Evolutionary conservation across 2,797 vertebrate genomes (phyloP).

Genomic region (Sebastes taczanowskii): DNA sequence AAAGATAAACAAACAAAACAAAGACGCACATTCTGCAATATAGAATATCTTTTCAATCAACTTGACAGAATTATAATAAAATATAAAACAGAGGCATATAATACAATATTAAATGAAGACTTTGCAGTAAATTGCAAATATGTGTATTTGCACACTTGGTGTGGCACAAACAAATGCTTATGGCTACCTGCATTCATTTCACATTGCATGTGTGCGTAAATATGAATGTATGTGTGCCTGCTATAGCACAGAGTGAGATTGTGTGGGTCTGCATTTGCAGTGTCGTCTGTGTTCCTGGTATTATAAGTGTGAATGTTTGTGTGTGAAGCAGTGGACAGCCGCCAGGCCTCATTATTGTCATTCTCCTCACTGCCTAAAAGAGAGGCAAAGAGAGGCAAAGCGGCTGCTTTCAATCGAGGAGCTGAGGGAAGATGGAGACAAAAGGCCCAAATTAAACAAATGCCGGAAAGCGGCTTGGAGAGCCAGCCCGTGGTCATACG

Average conservation of each 20-base stretch:
- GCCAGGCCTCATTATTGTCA: slow-evolving; percentile 87
- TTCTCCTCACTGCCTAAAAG: slow-evolving; percentile 84
- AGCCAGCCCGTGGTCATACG: slow-evolving; percentile 75
- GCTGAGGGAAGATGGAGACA: slow-evolving; percentile 74
- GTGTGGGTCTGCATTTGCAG: slow-evolving; percentile 50
- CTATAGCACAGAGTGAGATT: slow-evolving; percentile 21
- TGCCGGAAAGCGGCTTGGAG: slow-evolving; percentile 80
- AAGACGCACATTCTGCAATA: slow-evolving; percentile 72
- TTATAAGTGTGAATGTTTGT: slow-evolving; percentile 72
- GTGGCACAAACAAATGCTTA: slow-evolving; percentile 72
- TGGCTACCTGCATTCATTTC: slow-evolving; percentile 78
- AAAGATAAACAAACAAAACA: slow-evolving; percentile 77
- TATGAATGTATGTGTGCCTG: slow-evolving; percentile 52
- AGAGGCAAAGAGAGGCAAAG: slow-evolving; percentile 74
- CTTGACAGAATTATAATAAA: slow-evolving; percentile 68
- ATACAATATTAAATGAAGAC: slow-evolving; percentile 62
- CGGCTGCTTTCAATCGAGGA: slow-evolving; percentile 79
- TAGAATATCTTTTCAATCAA: slow-evolving; percentile 70
- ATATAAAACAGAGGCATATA: slow-evolving; percentile 70
- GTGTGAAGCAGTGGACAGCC: slow-evolving; percentile 78
- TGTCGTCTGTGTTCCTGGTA: slow-evolving; percentile 62
- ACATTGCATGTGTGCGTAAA: slow-evolving; percentile 45
- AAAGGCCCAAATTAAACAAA: slow-evolving; percentile 84
- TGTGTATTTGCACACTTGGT: slow-evolving; percentile 63
- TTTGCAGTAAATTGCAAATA: slow-evolving; percentile 72